Evolutionary conservation across 37 sponge, comb jelly and placozoan species (phyloP).

Genomic region (Halichondria panicea): DNA sequence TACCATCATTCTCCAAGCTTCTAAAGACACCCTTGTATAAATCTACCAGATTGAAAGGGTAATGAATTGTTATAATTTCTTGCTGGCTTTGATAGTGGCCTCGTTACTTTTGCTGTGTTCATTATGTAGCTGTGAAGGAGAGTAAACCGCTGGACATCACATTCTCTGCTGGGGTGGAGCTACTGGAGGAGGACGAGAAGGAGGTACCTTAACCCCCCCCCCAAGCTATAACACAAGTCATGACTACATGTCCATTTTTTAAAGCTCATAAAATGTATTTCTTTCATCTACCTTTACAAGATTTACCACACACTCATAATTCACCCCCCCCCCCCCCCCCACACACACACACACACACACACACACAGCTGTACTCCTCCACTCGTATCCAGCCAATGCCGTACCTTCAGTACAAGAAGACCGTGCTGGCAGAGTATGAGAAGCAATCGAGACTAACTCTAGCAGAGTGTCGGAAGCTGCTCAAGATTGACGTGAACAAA

Average conservation of each 20-base stretch:
- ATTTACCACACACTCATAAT: too few species aligned
- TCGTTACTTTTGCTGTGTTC: not conserved
- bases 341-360: too few species aligned
- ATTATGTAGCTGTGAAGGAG: conserved; percentile 6
- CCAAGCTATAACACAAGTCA: too few species aligned
- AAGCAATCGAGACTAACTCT: conserved; percentile 50
- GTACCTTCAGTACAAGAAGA: conserved; percentile 49
- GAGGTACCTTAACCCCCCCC: conserved; percentile 74
- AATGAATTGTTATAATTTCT: too few species aligned
- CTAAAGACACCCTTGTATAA: too few species aligned
- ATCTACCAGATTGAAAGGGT: too few species aligned
- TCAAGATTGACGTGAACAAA: conserved; percentile 89
- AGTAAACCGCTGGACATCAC: conserved; percentile 46
- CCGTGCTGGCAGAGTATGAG: conserved; percentile 44
- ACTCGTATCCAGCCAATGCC: conserved; percentile 62
- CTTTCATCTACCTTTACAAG: too few species aligned
- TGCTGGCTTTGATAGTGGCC: not conserved
- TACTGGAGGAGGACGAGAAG: conserved; percentile 58
- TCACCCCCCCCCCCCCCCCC: too few species aligned
- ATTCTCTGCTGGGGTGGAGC: conserved; percentile 52
- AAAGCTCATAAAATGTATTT: too few species aligned
- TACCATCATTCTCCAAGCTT: too few species aligned
- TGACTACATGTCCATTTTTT: too few species aligned
- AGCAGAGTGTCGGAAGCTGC: conserved; percentile 72
- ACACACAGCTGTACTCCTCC: conserved; percentile 64